Conservation (phyloP, 2,113 vertebrate genomes). For the Cephalopterus ornatus region DNA sequence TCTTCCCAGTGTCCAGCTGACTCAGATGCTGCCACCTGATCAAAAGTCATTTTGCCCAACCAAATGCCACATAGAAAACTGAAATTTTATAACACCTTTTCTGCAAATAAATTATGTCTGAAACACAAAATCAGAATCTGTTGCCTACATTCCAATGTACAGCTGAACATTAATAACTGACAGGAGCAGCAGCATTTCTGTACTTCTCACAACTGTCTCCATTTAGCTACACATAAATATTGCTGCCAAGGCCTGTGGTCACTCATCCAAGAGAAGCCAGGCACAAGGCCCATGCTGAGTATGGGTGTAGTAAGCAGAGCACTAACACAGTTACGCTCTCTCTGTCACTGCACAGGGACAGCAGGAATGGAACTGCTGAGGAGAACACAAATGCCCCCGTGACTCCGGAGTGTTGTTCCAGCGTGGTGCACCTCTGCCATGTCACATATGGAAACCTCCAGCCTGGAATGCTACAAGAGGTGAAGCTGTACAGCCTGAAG, state of each 20-base stretch:
- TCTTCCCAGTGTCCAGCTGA: neutral
- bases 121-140: too few relatives aligned
- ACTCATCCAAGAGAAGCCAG: neutral
- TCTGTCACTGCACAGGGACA: neutral
- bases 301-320: accelerated
- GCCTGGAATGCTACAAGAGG: neutral
- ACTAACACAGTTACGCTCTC: neutral
- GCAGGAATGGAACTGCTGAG: accelerated
- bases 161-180: neutral
- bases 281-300: neutral
- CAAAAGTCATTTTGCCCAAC: neutral
- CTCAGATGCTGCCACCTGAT: neutral
- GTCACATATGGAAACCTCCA: neutral
- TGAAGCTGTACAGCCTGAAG: neutral
- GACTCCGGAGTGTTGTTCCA: neutral
- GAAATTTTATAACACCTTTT: accelerated
- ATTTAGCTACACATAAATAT: too few relatives aligned
- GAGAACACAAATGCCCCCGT: accelerated
- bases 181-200: neutral
- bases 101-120: neutral
- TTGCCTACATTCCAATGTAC: accelerated
- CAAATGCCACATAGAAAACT: neutral
- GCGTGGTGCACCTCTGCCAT: neutral
- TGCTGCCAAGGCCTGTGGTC: neutral
- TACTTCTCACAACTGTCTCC: neutral